These are phyloP conservation scores for Anarrhichthys ocellatus DNA, from an alignment of 2,113 vertebrate species.

Conservation along the genomic window DNA sequence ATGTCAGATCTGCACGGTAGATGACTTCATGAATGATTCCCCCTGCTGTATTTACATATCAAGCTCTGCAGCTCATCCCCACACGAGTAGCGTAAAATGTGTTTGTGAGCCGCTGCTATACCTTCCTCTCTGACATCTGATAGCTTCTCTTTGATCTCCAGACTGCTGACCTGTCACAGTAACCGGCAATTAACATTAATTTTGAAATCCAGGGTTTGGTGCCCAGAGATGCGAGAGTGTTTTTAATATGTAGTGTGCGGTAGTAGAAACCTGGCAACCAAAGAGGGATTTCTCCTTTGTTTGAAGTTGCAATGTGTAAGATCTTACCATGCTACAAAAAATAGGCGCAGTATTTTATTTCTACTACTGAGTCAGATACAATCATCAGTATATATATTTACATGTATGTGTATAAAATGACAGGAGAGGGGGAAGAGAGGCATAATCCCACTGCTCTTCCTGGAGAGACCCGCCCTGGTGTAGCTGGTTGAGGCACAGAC, in stretches of 20 bases:
- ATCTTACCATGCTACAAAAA: neutral
- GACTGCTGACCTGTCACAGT: conserved; percentile 61
- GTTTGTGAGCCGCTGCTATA: conserved; percentile 15
- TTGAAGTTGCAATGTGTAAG: neutral
- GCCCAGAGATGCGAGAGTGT: conserved; percentile 12
- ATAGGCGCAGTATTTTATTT: neutral
- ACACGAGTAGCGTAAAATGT: neutral
- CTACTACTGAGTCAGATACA: neutral
- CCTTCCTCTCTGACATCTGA: conserved; percentile 34
- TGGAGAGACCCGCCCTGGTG: too few relatives aligned
- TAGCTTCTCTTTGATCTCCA: conserved; percentile 62
- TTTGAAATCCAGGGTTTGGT: conserved; percentile 39
- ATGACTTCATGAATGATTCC: conserved; percentile 61
- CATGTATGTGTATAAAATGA: too few relatives aligned
- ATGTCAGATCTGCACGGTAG: conserved; percentile 9
- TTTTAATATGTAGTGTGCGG: conserved; percentile 16
- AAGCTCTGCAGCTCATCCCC: conserved; percentile 31
- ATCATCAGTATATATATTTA: too few relatives aligned
- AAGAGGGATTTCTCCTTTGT: neutral
- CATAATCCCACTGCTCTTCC: too few relatives aligned
- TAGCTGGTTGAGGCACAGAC: too few relatives aligned
- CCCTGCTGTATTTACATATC: conserved; percentile 57
- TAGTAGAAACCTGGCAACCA: neutral
- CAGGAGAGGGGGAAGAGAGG: too few relatives aligned
- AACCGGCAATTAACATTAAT: conserved; percentile 48